Evolutionary conservation across 2,888 invertebrate genomes (phyloP).

Genomic region (Petrolisthes cinctipes): DNA sequence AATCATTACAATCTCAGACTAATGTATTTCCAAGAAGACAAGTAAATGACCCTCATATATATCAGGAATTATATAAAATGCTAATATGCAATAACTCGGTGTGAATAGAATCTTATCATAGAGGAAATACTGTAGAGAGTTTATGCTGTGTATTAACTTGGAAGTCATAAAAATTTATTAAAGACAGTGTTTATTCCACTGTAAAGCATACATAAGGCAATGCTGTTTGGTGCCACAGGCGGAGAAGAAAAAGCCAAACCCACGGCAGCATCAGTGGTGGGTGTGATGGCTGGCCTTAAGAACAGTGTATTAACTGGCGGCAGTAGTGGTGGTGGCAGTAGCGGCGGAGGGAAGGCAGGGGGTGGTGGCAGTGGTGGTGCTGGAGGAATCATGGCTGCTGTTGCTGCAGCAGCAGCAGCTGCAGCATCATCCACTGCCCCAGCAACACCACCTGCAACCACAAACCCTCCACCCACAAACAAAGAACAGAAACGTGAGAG

Average conservation of each 20-base stretch:
- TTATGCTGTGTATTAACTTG: too few relatives aligned
- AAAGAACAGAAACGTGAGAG: constrained; percentile 48
- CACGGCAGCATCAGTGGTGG: constrained; percentile 64
- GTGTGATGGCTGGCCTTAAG: constrained; percentile 64
- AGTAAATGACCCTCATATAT: too few relatives aligned
- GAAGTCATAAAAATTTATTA: too few relatives aligned
- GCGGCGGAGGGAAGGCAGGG: constrained; percentile 39
- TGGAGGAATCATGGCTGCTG: constrained; percentile 61
- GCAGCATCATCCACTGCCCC: constrained; percentile 61
- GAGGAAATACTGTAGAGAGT: too few relatives aligned
- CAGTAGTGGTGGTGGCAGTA: constrained; percentile 31
- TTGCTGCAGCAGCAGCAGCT: constrained; percentile 65
- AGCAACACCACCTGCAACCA: constrained; percentile 39
- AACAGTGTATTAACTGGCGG: constrained; percentile 50
- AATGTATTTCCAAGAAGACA: too few relatives aligned
- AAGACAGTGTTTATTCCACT: background rate
- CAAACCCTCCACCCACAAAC: constrained; percentile 43
- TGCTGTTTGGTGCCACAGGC: constrained; percentile 45
- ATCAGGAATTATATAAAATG: too few relatives aligned
- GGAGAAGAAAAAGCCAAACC: constrained; percentile 63
- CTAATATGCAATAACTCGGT: too few relatives aligned
- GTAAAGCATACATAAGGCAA: background rate
- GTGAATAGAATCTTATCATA: too few relatives aligned
- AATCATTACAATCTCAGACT: too few relatives aligned
- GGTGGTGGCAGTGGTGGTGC: constrained; percentile 53